Evolutionary conservation across 2,888 invertebrate genomes (phyloP), one percentile per base, ranked within the genome.

Genomic region (Himalopsyche japonica): DNA sequence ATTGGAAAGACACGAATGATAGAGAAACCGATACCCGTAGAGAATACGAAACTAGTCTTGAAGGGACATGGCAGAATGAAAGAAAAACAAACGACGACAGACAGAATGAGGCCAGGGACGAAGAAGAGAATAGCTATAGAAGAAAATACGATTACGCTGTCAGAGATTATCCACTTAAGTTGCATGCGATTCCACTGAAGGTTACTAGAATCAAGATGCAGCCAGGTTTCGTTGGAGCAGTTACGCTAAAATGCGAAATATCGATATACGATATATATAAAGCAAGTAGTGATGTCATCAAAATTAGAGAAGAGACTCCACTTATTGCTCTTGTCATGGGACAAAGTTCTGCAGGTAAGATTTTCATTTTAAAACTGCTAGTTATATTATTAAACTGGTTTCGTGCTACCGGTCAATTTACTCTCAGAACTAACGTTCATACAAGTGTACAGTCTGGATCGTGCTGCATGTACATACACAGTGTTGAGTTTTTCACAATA

Each of bases 241-340:
- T 94, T 87, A 88, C 92, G 30, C 90, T 94, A 86, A 91, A 92
- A 86, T 94, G 94, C 88, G 93, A 93, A 84, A 93, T 94, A 8
- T 92, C 93, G 24, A 92, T 94, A 86, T 94, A 92, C 89, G 93
- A 93, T 88, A 91, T 94, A 88, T 94, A 94, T 89, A 91, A 93
- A 82, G 90, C 93, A 86, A 92, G 92, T 88, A 93, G 93, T 87
- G 91, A 93, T 24, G 92, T 92, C 24, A 89, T 92, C 10, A 89
- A 90, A 89, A 91, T 94, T 82, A 91, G 91, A 87, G 94, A 94
- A 84, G 94, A 94, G 86, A 91, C 93, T 0, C 94, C 94, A 0
- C 91, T 89, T 80, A 92, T 92, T 0, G 92, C 92, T 24, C 91
- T 92, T 12, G 92, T 92, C 77, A 92, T 92, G n/a, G 91, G 92